Conservation (phyloP, 2,888 invertebrate genomes). For the Xestobium rufovillosum region DNA sequence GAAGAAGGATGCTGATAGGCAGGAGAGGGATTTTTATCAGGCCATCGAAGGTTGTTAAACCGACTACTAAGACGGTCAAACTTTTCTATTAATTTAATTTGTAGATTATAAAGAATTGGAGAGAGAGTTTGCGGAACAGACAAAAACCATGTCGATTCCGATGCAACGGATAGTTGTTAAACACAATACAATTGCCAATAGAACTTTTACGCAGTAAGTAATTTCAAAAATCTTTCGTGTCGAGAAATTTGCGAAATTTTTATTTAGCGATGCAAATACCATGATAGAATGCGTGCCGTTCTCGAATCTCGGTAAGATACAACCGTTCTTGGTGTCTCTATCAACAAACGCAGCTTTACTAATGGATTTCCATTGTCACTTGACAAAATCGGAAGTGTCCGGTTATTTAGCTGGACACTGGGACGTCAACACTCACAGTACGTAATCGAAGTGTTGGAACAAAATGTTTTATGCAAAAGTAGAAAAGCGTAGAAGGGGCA, state of each 20-base stretch:
- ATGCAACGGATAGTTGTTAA: constrained; percentile 62
- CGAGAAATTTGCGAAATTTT: constrained; percentile 12
- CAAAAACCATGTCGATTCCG: constrained; percentile 35
- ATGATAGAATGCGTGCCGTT: constrained; percentile 86
- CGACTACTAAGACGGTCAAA: not conserved
- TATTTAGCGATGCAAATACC: constrained; percentile 77
- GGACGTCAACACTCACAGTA: constrained; percentile 92
- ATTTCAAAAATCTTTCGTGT: constrained; percentile 8
- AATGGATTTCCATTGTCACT: constrained; percentile 89
- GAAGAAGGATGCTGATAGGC: constrained; percentile 40
- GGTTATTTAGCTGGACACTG: constrained; percentile 95
- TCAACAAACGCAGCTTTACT: constrained; percentile 80
- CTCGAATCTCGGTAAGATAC: constrained; percentile 79
- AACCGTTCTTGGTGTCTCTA: constrained; percentile 84
- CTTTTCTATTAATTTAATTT: constrained; percentile 4
- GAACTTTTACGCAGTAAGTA: constrained; percentile 69
- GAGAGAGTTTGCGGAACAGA: constrained; percentile 36
- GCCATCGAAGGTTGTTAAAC: too few relatives aligned
- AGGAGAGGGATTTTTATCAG: constrained; percentile 34
- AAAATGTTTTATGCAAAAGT: too few relatives aligned
- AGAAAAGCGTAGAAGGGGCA: too few relatives aligned
- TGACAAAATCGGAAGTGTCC: constrained; percentile 88
- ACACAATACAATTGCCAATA: constrained; percentile 67
- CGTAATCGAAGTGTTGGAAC: too few relatives aligned
- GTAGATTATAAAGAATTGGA: constrained; percentile 46